Percentiles rank a stretch among this genome's conserved stretches.
phyloP scores from a whole-genome alignment of 2,888 invertebrate species.

The Ophioninae sp. region DNA sequence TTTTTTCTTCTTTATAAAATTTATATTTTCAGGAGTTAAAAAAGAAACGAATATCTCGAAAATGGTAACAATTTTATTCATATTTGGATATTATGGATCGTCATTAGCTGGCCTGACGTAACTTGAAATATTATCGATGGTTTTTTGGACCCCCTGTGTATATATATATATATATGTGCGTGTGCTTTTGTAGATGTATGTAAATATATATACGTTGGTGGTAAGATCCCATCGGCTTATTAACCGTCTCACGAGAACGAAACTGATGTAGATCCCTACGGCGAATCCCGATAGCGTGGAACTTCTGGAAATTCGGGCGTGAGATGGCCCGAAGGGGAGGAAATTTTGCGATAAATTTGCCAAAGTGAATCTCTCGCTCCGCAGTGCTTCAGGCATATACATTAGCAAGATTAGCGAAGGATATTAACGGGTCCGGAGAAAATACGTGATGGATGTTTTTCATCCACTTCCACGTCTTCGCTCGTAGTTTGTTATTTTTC shows the following conservation, averaged over 20 bases:
- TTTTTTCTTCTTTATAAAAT: no score
- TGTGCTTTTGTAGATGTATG: not conserved
- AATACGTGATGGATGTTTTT: not conserved
- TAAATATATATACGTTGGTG: conserved; percentile 21
- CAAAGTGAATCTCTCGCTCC: conserved; percentile 27
- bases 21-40: no score
- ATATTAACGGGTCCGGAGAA: conserved; percentile 11
- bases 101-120: no score
- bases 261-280: conserved; percentile 42
- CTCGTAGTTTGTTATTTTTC: not conserved
- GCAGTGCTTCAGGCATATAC: not conserved
- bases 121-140: no score
- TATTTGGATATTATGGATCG: no score
- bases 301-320: conserved; percentile 42
- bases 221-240: conserved; percentile 52
- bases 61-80: no score
- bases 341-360: conserved; percentile 44
- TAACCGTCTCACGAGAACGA: conserved; percentile 54
- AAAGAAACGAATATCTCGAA: no score
- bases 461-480: not conserved
- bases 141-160: no score
- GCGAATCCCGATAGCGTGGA: conserved; percentile 10
- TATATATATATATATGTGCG: not conserved
- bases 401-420: conserved; percentile 19
- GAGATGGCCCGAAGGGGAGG: conserved; percentile 23